A percentile compares a stretch with the other conserved stretches of the same genome.
These are phyloP conservation scores for Neodiprion fabricii DNA, from an alignment of 1,140 invertebrate species.

Conservation along the genomic window DNA sequence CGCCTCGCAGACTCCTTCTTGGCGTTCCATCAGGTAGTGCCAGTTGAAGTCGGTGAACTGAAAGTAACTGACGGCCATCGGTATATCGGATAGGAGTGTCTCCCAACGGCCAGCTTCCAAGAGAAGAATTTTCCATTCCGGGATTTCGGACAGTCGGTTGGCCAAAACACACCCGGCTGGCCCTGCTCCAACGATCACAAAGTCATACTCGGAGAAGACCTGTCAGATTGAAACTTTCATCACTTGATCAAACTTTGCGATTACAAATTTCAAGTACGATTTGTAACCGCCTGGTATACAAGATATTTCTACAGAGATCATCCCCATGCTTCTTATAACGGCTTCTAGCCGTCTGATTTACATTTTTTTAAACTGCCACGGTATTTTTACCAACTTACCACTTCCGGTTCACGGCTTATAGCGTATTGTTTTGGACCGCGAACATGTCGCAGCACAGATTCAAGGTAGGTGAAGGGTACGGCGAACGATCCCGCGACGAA, in stretches of 20 bases:
- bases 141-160: slow-evolving; percentile 62
- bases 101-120: slow-evolving; percentile 73
- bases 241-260: no score
- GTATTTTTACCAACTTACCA: background rate
- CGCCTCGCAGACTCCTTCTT: slow-evolving; percentile 65
- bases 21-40: slow-evolving; percentile 71
- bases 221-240: background rate
- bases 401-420: background rate
- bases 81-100: slow-evolving; percentile 72
- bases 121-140: slow-evolving; percentile 60
- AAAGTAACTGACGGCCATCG: slow-evolving; percentile 66
- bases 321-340: no score
- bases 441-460: background rate
- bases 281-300: no score
- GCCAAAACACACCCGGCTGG: slow-evolving; percentile 67
- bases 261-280: no score
- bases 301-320: no score
- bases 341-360: no score
- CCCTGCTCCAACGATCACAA: slow-evolving; percentile 59
- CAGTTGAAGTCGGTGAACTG: slow-evolving; percentile 70
- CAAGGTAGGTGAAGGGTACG: background rate
- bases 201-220: slow-evolving; percentile 51
- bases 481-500: background rate
- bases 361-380: no score
- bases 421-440: background rate